Evolutionary conservation across 2,888 invertebrate genomes (phyloP), one percentile per base, ranked within the genome.

Genomic region (Microctonus aethiopoides): DNA sequence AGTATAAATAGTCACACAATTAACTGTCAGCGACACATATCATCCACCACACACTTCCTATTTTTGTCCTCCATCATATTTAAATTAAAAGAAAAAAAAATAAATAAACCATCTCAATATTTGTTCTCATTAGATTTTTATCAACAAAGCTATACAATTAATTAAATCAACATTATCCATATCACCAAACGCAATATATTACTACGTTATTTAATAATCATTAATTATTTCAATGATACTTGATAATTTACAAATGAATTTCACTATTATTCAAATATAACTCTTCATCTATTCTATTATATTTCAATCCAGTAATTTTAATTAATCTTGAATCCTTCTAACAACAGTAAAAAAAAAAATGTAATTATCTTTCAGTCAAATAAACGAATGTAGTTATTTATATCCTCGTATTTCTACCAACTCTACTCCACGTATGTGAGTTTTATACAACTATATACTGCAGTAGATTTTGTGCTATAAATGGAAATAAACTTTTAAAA

Each of bases 231-330:
- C 7, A 24, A 52, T 52, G 22, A 52, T 24, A 10, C 22, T 39
- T 24, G 24, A 52, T 52, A 52, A 52, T 24, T 22, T 52, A 5
- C 52, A 10, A 20, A 1, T 22, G 5, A 11, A 22, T 52, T 39
- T 39, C 11, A 13, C n/a, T 29, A 57, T 57, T 32, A 29, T 32
- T 7, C 22, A 32, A 57, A 32, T 32, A n/a, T 16, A 26, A 57
- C 16, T 32, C 32, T 57, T 26, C 11, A 57, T 57, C 29, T 9
- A 36, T 66, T 64, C 59, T 71, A 71, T 68, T 71, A 72, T 69
- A 74, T 71, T 74, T 72, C 71, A 74, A 72, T 74, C 72, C 70
- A 71, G 68, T 72, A 70, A 71, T 10, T 16, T 59, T 32, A 36
- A 59, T 59, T 16, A 46, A 16, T 20, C 20, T 7, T 46, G 20